Evolutionary conservation across 2,888 invertebrate genomes (phyloP).

Genomic region (Drosophila bunnanda): DNA sequence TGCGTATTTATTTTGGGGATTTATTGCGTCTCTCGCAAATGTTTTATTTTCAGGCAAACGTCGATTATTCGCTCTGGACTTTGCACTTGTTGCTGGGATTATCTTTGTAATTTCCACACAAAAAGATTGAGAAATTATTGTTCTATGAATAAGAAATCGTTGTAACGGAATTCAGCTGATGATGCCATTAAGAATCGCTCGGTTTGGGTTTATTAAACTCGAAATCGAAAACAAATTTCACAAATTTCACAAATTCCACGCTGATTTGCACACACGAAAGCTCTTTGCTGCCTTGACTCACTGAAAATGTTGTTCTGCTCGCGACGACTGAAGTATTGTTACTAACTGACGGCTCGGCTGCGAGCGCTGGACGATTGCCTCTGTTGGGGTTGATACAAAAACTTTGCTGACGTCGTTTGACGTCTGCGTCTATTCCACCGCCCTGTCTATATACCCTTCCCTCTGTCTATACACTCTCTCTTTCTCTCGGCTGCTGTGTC

Average conservation of each 20-base stretch:
- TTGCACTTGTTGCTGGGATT: constrained; percentile 17
- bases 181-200: constrained; percentile 77
- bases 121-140: constrained; percentile 55
- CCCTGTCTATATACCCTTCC: constrained; percentile 22
- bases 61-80: constrained; percentile 33
- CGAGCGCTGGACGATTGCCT: constrained; percentile 50
- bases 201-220: constrained; percentile 28
- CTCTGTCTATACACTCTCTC: not conserved
- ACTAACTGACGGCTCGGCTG: constrained; percentile 58
- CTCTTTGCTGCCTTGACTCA: constrained; percentile 42
- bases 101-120: constrained; percentile 38
- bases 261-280: constrained; percentile 56
- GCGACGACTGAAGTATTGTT: constrained; percentile 72
- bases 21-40: constrained; percentile 63
- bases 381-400: constrained; percentile 34
- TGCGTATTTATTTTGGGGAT: constrained; percentile 15
- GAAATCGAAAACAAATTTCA: constrained; percentile 60
- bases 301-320: constrained; percentile 63
- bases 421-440: constrained; percentile 2
- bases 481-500: constrained; percentile 32
- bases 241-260: constrained; percentile 62
- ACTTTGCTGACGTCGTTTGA: constrained; percentile 35
- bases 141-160: constrained; percentile 80
- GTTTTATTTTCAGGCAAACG: constrained; percentile 25
- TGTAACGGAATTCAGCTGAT: constrained; percentile 73